A percentile compares a stretch with the other conserved stretches of the same genome.
Evolutionary conservation across 2,113 vertebrate species (phyloP).

Genomic region (Thinocorus orbignyianus): DNA sequence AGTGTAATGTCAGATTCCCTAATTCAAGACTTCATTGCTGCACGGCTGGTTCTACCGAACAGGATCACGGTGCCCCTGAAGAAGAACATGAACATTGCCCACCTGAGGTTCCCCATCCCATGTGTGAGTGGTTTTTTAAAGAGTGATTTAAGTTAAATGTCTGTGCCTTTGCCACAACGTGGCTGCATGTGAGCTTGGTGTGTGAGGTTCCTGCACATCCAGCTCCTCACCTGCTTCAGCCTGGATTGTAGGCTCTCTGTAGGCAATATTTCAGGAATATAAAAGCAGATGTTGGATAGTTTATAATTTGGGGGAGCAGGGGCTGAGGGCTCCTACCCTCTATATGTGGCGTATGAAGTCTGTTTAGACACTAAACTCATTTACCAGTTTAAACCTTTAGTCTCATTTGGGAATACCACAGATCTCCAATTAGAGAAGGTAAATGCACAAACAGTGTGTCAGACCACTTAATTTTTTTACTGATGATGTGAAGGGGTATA

Average conservation of each 20-base stretch:
- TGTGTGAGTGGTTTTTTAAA: slow-evolving; percentile 78
- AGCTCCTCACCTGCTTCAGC: background rate
- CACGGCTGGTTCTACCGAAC: slow-evolving; percentile 92
- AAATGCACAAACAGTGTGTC: background rate
- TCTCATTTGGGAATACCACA: background rate
- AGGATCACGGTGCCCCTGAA: slow-evolving; percentile 91
- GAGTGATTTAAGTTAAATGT: background rate
- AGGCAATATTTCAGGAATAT: background rate
- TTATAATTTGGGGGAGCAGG: background rate
- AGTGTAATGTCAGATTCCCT: slow-evolving; percentile 86
- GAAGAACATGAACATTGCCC: slow-evolving; percentile 87
- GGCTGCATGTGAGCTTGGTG: background rate
- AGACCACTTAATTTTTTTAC: background rate
- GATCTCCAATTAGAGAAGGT: background rate
- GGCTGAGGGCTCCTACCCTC: accelerated
- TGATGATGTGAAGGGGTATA: background rate
- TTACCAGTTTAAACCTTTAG: background rate
- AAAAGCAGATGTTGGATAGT: background rate
- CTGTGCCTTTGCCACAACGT: accelerated
- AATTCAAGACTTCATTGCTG: slow-evolving; percentile 88
- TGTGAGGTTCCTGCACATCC: background rate
- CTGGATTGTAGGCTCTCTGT: background rate
- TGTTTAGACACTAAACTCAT: background rate
- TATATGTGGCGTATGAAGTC: background rate
- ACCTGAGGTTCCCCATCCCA: slow-evolving; percentile 90